Percentiles rank a stretch among this genome's conserved stretches.
These are phyloP conservation scores for Rostratula benghalensis DNA, from an alignment of 2,113 vertebrate species.

Conservation along the genomic window DNA sequence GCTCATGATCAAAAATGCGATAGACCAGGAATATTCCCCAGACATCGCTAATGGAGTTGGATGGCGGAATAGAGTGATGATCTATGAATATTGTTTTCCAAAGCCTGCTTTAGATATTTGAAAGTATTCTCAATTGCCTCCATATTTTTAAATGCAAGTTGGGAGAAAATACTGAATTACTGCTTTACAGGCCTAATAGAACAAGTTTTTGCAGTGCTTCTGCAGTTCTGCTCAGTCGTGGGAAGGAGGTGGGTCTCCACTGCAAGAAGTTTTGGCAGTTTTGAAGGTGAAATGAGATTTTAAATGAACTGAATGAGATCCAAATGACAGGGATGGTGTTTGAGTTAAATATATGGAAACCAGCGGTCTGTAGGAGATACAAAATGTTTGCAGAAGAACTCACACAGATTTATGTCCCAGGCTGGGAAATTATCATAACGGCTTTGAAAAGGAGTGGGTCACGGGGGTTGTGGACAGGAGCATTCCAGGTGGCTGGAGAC, in stretches of 20 bases:
- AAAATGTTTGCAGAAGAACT: not conserved
- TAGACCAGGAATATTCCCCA: constrained; percentile 2
- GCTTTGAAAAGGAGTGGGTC: not conserved
- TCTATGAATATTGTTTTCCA: constrained; percentile 34
- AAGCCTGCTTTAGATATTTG: not conserved
- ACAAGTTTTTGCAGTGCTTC: not conserved
- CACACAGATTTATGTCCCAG: not conserved
- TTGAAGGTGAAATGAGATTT: constrained; percentile 59
- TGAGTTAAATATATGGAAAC: constrained; percentile 35
- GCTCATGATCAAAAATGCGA: not conserved
- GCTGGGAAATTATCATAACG: not conserved
- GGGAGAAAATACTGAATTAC: not conserved
- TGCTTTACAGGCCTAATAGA: not conserved
- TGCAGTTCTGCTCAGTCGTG: not conserved
- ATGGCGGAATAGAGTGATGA: not conserved
- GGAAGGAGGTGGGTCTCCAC: not conserved
- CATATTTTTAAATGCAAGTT: constrained; percentile 14
- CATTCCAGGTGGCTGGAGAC: not conserved
- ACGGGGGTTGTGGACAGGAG: not conserved
- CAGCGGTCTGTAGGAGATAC: constrained; percentile 4
- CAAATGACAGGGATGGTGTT: constrained; percentile 42
- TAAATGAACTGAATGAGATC: constrained; percentile 65
- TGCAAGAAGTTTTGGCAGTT: constrained; percentile 31
- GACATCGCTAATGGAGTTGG: not conserved
- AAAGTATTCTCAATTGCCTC: constrained; percentile 35